Percentiles rank a stretch among this genome's conserved stretches.
phyloP scores from a whole-genome alignment of 1,140 invertebrate genomes.

The Drosophila ananassae region DNA sequence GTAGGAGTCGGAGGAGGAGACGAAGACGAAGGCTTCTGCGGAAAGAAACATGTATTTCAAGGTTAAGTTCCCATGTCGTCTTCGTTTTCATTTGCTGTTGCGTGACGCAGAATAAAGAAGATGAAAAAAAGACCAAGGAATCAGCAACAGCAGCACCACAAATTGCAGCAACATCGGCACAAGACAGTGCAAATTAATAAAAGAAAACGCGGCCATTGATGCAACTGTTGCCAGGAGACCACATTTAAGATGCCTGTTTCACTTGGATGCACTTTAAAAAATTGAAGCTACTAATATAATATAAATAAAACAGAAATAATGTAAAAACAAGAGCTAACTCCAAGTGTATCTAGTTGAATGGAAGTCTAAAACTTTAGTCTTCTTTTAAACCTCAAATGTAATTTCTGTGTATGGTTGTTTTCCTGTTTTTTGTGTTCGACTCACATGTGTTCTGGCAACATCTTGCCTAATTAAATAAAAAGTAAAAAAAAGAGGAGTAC shows the following conservation, averaged over 20 bases:
- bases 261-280: not conserved
- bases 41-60: slow-evolving; percentile 62
- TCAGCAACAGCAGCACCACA: slow-evolving; percentile 20
- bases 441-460: slow-evolving; percentile 73
- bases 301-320: not conserved
- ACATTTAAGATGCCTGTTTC: slow-evolving; percentile 28
- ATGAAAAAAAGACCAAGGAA: slow-evolving; percentile 24
- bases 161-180: slow-evolving; percentile 44
- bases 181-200: slow-evolving; percentile 72
- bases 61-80: slow-evolving; percentile 72
- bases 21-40: not conserved
- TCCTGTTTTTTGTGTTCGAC: slow-evolving; percentile 11
- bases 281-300: not conserved
- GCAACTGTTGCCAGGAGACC: slow-evolving; percentile 45
- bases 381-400: not conserved
- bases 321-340: not conserved
- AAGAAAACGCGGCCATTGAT: slow-evolving; percentile 78
- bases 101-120: slow-evolving; percentile 58
- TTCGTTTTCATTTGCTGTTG: slow-evolving; percentile 67
- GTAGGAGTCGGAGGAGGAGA: not conserved
- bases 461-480: slow-evolving; percentile 65
- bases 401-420: slow-evolving; percentile 5
- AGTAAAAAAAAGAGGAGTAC: slow-evolving; percentile 7
- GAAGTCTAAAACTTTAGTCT: not conserved
- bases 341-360: not conserved